These are phyloP conservation scores for Drosophila anomalata DNA, from an alignment of 2,888 invertebrate species.

Conservation along the genomic window DNA sequence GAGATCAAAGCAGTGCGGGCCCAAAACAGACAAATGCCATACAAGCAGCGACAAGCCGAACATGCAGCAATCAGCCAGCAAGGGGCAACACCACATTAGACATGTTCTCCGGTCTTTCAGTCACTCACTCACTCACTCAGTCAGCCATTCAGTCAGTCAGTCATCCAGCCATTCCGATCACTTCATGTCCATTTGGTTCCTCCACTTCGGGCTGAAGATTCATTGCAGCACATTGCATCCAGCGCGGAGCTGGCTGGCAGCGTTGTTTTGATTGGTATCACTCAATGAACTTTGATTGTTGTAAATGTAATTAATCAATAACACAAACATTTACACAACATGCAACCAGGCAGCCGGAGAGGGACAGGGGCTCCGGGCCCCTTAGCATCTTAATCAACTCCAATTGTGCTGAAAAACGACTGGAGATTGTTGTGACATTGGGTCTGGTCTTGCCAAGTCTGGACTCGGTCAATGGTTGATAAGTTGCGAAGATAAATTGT, in stretches of 20 bases:
- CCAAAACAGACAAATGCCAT: slow-evolving; percentile 75
- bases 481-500: slow-evolving; percentile 14
- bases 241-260: slow-evolving; percentile 34
- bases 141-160: slow-evolving; percentile 36
- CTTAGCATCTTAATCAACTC: slow-evolving; percentile 62
- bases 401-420: slow-evolving; percentile 44
- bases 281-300: slow-evolving; percentile 78
- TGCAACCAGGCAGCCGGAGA: slow-evolving; percentile 15
- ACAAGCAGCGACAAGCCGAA: slow-evolving; percentile 69
- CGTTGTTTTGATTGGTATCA: slow-evolving; percentile 80
- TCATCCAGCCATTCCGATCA: slow-evolving; percentile 42
- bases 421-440: slow-evolving; percentile 43
- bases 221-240: slow-evolving; percentile 60
- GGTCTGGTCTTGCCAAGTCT: slow-evolving; percentile 12
- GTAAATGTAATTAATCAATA: slow-evolving; percentile 80
- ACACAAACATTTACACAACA: slow-evolving; percentile 71
- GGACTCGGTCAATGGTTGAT: slow-evolving; percentile 21
- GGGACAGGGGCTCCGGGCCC: background rate
- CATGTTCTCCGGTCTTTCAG: slow-evolving; percentile 60
- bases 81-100: slow-evolving; percentile 59
- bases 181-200: slow-evolving; percentile 25
- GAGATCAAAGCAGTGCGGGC: slow-evolving; percentile 71
- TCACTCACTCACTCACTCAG: slow-evolving; percentile 51
- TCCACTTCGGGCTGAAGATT: slow-evolving; percentile 59
- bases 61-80: slow-evolving; percentile 66